Evolutionary conservation across 2,888 invertebrate species (phyloP), one percentile per base, ranked within the genome.

Genomic region (Caenorhabditis virilis): DNA sequence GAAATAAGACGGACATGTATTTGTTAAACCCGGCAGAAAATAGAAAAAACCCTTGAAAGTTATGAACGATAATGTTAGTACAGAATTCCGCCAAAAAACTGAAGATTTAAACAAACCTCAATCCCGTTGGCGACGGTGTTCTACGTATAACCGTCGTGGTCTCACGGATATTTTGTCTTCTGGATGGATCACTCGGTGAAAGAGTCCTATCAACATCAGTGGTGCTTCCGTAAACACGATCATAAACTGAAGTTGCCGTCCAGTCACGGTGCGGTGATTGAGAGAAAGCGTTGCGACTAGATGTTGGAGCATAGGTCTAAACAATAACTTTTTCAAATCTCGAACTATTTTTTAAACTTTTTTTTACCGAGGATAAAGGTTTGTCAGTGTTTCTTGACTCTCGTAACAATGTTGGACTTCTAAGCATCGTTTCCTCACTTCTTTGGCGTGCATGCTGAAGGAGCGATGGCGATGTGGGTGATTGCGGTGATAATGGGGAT

Each of bases 401-500:
- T 43, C 69, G 43, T 20, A 72, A 50, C 18, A 72, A 50, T 23
- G 53, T 59, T 1, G 72, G 67, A 35, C 72, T 72, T 53, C 64
- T 43, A 23, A 69, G 62, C 51, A 56, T 66, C 3, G 56, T 56
- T 43, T 69, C 69, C 20, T 68, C 69, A 46, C 67, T 67, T 11
- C 72, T 48, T 49, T 72, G 69, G 11, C 72, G 39, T 18, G 64
- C 61, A 54, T 72, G 72, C 39, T 62, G 69, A 23, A 77, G 59
- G 2, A 72, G 56, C 9, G 69, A 60, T 11, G 76, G 72, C 18
- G 76, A 76, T 3, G 73, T 74, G 33, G 70, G 66, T 36, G 72
- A 69, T n/a, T 64, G 43, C 9, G 66, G 56, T 4, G 61, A 49
- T 3, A 72, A 72, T 38, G 70, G 66, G 30, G 72, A 69, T n/a